Base-by-base conservation (phyloP, 1,140 invertebrate species). In the Calliphora vicina region DNA sequence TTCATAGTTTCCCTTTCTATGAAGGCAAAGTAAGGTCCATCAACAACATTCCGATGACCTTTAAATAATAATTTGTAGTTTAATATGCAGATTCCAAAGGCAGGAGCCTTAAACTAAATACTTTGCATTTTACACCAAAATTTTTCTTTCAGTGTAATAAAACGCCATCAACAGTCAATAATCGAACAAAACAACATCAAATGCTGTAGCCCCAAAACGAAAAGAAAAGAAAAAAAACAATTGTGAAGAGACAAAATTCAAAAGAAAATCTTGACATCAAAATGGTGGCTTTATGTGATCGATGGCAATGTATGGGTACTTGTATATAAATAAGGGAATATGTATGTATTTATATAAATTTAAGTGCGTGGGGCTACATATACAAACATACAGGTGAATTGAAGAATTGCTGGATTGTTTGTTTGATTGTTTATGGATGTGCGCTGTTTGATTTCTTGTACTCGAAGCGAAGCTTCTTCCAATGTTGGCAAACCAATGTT, bases 401-500 rank as follows among this genome's bases (percentile, higher is more conserved):
- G 20, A 67, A 67, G 23, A 67, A 67, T 67, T 67, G 61, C 20
- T n/a, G n/a, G n/a, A n/a, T n/a, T n/a, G n/a, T n/a, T n/a, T n/a
- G 61, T 67, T 67, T 67, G 61, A 25, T 67, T 67, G 15, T 67
- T 67, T 67, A 67, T 67, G 61, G 61, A 67, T 67, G 61, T 67
- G 61, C 50, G 50, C 23, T 67, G 61, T 50, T 67, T 67, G 61
- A 23, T 67, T 67, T 67, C 61, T 67, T 67, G 50, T 57, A 57
- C 45, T 50, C 12, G 45, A 9, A 67, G 50, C 61, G 20, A 23
- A 67, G 61, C 61, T 67, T 67, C 61, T 45, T 78, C n/a, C 35
- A 43, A 43, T 78, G 74, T 78, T 78, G 29, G 74, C 35, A 15
- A 81, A 67, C 10, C 80, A 61, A 61, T 61, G 26, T 61, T 81